A percentile compares a stretch with the other conserved stretches of the same genome.
These are phyloP conservation scores for Progne subis DNA, from an alignment of 2,113 vertebrate genomes.

Conservation along the genomic window DNA sequence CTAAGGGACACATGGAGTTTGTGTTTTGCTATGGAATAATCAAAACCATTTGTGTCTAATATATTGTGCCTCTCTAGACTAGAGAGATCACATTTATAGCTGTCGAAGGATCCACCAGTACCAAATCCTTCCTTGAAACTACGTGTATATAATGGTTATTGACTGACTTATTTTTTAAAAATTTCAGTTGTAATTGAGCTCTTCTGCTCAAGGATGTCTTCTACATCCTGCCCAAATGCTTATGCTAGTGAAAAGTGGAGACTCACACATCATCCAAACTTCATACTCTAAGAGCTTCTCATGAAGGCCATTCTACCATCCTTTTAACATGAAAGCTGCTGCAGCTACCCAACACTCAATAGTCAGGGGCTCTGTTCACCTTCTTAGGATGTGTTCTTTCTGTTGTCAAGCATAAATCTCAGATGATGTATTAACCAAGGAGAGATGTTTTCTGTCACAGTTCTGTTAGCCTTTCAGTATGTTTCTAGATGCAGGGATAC, in stretches of 20 bases:
- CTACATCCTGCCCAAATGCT: background rate
- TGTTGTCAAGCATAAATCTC: constrained; percentile 12
- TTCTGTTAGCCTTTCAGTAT: constrained; percentile 47
- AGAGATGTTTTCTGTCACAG: background rate
- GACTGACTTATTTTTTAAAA: background rate
- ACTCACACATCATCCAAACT: fast-evolving
- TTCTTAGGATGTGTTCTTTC: background rate
- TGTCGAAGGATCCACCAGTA: background rate
- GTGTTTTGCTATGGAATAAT: background rate
- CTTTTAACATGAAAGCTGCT: background rate
- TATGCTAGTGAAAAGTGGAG: background rate
- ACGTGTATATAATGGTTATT: background rate
- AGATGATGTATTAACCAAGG: background rate
- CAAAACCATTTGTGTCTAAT: background rate
- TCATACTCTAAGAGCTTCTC: background rate
- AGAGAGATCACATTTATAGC: background rate
- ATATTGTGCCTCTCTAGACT: background rate
- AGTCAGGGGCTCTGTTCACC: background rate
- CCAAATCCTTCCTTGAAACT: background rate
- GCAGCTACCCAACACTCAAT: background rate
- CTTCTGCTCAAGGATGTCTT: no score
- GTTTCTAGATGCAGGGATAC: background rate
- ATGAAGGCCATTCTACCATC: background rate
- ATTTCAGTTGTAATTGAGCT: background rate
- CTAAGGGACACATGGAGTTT: background rate